phyloP scores from a whole-genome alignment of 2,888 invertebrate species.

The Limnephilus rhombicus region DNA sequence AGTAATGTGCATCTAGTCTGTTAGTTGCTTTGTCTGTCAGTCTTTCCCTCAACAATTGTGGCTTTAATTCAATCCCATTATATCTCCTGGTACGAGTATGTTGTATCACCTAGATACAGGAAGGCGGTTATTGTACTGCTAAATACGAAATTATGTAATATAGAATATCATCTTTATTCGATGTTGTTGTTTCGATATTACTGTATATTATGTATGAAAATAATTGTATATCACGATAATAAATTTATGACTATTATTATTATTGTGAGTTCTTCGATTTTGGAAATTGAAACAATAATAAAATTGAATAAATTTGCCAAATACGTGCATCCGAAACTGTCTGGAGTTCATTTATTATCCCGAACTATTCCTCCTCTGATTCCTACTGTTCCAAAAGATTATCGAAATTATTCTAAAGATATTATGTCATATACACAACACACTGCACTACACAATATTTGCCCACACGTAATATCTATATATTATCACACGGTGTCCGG shows the following conservation, averaged over 20 bases:
- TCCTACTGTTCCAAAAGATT: constrained; percentile 18
- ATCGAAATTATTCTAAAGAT: constrained; percentile 10
- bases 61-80: constrained; percentile 30
- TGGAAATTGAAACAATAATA: constrained; percentile 61
- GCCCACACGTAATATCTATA: too few species aligned
- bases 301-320: constrained; percentile 61
- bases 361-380: background rate
- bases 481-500: too few species aligned
- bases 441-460: too few species aligned
- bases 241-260: constrained; percentile 50
- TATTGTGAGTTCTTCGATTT: constrained; percentile 59
- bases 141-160: constrained; percentile 52
- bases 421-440: too few species aligned
- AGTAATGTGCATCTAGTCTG: constrained; percentile 45
- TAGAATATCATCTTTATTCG: constrained; percentile 59
- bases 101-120: constrained; percentile 6
- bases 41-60: constrained; percentile 23
- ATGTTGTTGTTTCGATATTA: constrained; percentile 64
- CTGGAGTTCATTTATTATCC: constrained; percentile 52
- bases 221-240: constrained; percentile 57
- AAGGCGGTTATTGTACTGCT: constrained; percentile 24
- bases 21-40: constrained; percentile 32
- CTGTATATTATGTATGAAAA: constrained; percentile 55
- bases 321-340: constrained; percentile 59
- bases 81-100: constrained; percentile 1